These are phyloP conservation scores for Octodon degus DNA, from an alignment of 2,113 vertebrate genomes.

Conservation along the genomic window DNA sequence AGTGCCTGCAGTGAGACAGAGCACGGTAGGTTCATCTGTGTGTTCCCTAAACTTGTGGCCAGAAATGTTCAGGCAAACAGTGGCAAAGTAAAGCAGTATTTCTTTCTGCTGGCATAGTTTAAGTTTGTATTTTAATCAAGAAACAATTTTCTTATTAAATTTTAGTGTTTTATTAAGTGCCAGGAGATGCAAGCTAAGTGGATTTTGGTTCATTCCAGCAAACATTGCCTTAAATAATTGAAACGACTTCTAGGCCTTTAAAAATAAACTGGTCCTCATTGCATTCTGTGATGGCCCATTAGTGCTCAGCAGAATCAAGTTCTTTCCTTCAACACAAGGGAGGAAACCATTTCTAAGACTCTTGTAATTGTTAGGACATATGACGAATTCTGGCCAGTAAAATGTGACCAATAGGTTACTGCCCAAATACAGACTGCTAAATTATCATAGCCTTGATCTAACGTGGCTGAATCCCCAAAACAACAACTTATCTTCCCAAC, in stretches of 20 bases:
- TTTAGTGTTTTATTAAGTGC: not conserved
- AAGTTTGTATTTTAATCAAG: slow-evolving; percentile 25
- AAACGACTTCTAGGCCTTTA: not conserved
- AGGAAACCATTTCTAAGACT: not conserved
- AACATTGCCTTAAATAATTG: not conserved
- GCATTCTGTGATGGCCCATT: not conserved
- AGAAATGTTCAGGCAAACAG: not conserved
- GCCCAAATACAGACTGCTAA: no score
- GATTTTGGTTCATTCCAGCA: not conserved
- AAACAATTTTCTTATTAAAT: not conserved
- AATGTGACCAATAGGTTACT: not conserved
- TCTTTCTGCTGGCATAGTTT: not conserved
- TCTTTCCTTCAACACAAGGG: not conserved
- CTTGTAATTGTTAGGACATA: not conserved
- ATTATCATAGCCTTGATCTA: no score
- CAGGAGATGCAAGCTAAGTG: not conserved
- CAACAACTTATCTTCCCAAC: no score
- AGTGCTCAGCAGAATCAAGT: not conserved
- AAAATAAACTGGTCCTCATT: not conserved
- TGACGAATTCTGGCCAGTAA: not conserved
- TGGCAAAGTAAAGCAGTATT: not conserved
- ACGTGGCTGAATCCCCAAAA: no score
- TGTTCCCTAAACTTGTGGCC: not conserved
- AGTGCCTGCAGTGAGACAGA: not conserved
- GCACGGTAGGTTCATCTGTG: not conserved